phyloP scores from a whole-genome alignment of 2,888 invertebrate species.

The Apamea crenata region DNA sequence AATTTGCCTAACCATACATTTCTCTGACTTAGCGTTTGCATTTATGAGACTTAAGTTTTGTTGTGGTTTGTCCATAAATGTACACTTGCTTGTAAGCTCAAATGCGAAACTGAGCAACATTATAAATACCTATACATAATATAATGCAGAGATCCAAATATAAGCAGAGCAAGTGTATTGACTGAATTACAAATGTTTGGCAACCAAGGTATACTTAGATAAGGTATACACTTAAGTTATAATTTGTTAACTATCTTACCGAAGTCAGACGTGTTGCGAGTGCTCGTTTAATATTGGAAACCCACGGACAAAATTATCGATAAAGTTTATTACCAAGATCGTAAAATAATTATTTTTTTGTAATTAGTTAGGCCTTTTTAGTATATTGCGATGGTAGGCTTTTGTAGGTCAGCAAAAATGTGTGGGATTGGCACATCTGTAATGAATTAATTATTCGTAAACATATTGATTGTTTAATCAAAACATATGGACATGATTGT shows the following conservation, averaged over 20 bases:
- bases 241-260: neutral
- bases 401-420: slow-evolving; percentile 22
- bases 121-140: too few relatives aligned
- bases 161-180: too few relatives aligned
- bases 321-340: neutral
- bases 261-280: neutral
- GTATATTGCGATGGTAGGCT: slow-evolving; percentile 2
- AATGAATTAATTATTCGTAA: slow-evolving; percentile 36
- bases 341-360: slow-evolving; percentile 12
- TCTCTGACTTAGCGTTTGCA: neutral
- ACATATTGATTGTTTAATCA: slow-evolving; percentile 36
- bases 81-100: too few relatives aligned
- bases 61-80: neutral
- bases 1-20: neutral
- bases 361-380: slow-evolving; percentile 30
- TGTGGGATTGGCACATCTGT: slow-evolving; percentile 41
- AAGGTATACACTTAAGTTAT: too few relatives aligned
- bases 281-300: neutral
- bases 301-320: neutral
- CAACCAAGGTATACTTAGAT: too few relatives aligned
- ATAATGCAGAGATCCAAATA: neutral
- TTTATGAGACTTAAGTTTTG: neutral
- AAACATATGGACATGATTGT: slow-evolving; percentile 36
- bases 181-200: too few relatives aligned
- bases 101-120: neutral